Evolutionary conservation across 2,113 vertebrate species (phyloP), one percentile per base, ranked within the genome.

Genomic region (Brachirus orientalis): DNA sequence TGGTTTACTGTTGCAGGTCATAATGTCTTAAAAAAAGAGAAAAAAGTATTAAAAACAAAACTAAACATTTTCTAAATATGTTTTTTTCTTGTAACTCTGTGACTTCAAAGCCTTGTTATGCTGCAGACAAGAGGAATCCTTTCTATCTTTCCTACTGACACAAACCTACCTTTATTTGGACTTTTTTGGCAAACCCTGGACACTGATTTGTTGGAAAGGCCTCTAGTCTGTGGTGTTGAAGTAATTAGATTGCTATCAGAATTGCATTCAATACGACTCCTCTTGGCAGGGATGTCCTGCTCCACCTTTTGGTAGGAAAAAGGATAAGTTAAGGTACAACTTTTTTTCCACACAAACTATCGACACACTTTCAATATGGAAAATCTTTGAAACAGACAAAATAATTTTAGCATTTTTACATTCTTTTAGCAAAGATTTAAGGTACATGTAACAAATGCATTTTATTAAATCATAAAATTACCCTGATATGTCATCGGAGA

Each of bases 241-340:
- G 95, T 94, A 70, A 99, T 99, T 89, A 99, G 81, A 91, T 94
- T 94, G 75, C 94, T 91, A 59, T 98, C 96, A 10, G 95, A 91
- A 65, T 95, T 95, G 79, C 93, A 95, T 70, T 98, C 96, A 62
- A 98, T 89, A 61, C 96, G 94, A 91, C 95, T 98, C 82, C 95
- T 95, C 85, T 98, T 99, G 35, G 94, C 93, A 69, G 97, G 96
- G 81, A 96, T 95, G 87, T 98, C 96, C 93, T 94, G 95, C 88
- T 98, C 96, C 92, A 96, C 95, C 97, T 99, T 46, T 4, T 12
- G 33, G 28, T 28, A 35, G 12, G 13, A 43, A 8, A 46, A 22
- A 35, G 4, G 40, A 28, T 19, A 17, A 56, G 1, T 19, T 22
- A n/a, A 3, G 1, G 35, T 35, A 33, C 10, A 41, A 18, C 35